phyloP scores from a whole-genome alignment of 2,797 vertebrate species.

The Anniella stebbinsi region DNA sequence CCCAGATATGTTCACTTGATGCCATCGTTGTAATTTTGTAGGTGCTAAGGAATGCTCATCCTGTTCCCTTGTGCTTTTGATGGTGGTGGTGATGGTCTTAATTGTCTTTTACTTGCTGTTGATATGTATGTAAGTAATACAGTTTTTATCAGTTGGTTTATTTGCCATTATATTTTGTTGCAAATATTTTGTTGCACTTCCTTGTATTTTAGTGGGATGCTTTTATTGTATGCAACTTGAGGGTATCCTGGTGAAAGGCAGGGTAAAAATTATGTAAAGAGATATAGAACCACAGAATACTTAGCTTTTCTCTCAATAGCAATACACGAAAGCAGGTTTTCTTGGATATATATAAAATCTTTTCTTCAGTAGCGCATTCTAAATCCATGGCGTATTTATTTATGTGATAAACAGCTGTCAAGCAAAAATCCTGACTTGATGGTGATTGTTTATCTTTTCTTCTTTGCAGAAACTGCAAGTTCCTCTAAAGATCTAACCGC shows the following conservation, averaged over 20 bases:
- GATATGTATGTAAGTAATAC: background rate
- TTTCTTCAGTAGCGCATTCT: slow-evolving; percentile 38
- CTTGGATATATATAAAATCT: background rate
- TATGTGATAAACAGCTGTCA: slow-evolving; percentile 49
- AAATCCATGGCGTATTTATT: slow-evolving; percentile 15
- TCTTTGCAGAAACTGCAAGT: slow-evolving; percentile 79
- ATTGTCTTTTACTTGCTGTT: background rate
- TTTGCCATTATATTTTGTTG: background rate
- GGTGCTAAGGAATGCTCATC: background rate
- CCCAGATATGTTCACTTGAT: background rate
- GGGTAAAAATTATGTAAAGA: background rate
- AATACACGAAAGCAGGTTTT: slow-evolving; percentile 42
- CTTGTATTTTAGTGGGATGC: background rate
- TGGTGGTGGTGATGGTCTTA: background rate
- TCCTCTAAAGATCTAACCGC: slow-evolving; percentile 84
- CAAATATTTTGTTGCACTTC: background rate
- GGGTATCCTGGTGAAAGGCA: background rate
- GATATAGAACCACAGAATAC: background rate
- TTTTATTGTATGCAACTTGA: background rate
- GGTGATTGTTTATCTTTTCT: background rate
- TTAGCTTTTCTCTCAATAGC: slow-evolving; percentile 27
- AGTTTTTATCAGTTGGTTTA: background rate
- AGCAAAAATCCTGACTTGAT: slow-evolving; percentile 15
- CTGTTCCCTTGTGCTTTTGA: background rate
- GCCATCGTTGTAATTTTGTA: background rate